Evolutionary conservation across 2,113 vertebrate genomes (phyloP).

Genomic region (Turdus rufiventris): DNA sequence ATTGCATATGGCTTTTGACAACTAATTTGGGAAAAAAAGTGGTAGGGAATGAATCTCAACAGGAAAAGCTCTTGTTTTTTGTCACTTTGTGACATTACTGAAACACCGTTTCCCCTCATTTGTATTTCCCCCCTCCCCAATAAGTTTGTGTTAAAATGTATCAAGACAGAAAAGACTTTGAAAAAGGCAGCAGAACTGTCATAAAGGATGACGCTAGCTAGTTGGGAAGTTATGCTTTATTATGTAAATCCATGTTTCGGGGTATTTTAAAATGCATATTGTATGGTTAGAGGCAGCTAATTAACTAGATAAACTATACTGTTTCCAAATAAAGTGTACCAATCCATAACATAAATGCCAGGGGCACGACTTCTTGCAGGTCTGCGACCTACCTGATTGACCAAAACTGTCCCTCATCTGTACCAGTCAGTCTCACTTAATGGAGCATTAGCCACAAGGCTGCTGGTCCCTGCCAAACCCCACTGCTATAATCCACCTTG

Average conservation of each 20-base stretch:
- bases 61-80: slow-evolving; percentile 34
- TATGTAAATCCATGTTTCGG: background rate
- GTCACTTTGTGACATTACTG: slow-evolving; percentile 19
- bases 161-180: slow-evolving; percentile 25
- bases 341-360: background rate
- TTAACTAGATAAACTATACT: background rate
- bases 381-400: background rate
- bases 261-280: background rate
- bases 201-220: background rate
- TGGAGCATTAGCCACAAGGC: background rate
- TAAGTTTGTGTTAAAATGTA: slow-evolving; percentile 24
- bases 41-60: slow-evolving; percentile 13
- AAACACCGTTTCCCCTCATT: background rate
- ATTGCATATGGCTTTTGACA: background rate
- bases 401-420: background rate
- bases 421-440: background rate
- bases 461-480: background rate
- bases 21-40: slow-evolving; percentile 15
- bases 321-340: background rate
- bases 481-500: background rate
- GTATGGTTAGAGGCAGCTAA: background rate
- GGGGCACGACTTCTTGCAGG: background rate
- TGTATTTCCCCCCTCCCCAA: background rate
- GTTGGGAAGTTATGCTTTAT: background rate
- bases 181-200: background rate